Evolutionary conservation across 2,797 vertebrate genomes (phyloP), one percentile per base, ranked within the genome.

Genomic region (Poliocrania exsul): DNA sequence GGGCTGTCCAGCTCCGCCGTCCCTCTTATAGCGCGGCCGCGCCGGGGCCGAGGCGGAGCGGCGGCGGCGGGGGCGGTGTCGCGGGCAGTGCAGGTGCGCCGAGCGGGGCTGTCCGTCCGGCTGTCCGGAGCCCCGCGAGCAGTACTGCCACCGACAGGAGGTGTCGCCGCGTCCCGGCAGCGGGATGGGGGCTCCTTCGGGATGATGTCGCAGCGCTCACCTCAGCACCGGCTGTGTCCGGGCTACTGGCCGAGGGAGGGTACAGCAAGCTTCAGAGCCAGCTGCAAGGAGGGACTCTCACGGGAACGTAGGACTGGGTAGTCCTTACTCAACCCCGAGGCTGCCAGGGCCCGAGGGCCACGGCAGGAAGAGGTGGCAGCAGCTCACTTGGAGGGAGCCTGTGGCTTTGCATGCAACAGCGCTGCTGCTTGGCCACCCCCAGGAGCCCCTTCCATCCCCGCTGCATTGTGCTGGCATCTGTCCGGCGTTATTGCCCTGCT

Each of bases 251-350:
- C 40, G 28, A 37, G 40, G 40, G 31, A 24, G 31, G 21, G 13
- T 3, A 5, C 44, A 4, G 8, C 0, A 14, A 19, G 50, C 42
- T 5, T 0, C 58, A 6, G 56, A 33, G 50, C 35, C 29, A 4
- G n/a, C 50, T 9, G 38, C 7, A 0, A 20, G 61, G 8, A n/a
- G 65, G 10, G 20, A 26, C 12, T 24, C 26, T 5, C 28, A 0
- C 58, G 9, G 15, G 51, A 33, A 2, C 15, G 1, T 14, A 0
- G 4, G 3, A 0, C 49, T 0, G 40, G 44, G 2, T 6, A 24
- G 5, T 49, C 57, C 46, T 21, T 5, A 4, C 25, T 19, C 86
- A 29, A 46, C 38, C 37, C 67, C 46, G 1, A 1, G 66, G n/a
- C 24, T 40, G 44, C 50, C 21, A 0, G 20, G 29, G 37, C 2